Evolutionary conservation across 2,888 invertebrate genomes (phyloP).

Genomic region (Drosophila nigritarsus): DNA sequence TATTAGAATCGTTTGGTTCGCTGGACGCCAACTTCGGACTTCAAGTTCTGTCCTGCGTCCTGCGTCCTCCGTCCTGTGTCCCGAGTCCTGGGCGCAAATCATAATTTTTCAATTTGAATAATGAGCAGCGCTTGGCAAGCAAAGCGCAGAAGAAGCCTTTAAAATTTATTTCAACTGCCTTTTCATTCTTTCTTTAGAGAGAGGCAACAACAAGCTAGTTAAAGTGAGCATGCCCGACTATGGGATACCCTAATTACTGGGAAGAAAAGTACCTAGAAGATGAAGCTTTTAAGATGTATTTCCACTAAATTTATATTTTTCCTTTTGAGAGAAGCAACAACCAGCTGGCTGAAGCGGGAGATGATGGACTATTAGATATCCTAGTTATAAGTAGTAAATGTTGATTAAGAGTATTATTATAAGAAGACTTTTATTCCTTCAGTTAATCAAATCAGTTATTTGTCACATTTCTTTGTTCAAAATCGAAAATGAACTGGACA

Average conservation of each 20-base stretch:
- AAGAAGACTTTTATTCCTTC: background rate
- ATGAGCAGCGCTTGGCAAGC: constrained; percentile 62
- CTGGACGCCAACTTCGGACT: constrained; percentile 59
- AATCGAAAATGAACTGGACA: background rate
- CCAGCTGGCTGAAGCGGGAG: background rate
- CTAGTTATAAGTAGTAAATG: background rate
- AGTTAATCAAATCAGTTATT: background rate
- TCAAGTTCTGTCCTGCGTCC: constrained; percentile 34
- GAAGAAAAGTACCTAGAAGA: background rate
- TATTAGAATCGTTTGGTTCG: constrained; percentile 70
- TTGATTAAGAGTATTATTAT: background rate
- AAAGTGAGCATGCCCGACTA: background rate
- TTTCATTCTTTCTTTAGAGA: constrained; percentile 32
- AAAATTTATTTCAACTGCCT: constrained; percentile 72
- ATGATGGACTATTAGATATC: background rate
- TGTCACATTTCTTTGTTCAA: no score
- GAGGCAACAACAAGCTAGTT: background rate
- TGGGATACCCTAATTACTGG: constrained; percentile 17
- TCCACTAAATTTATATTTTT: background rate
- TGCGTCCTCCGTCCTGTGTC: constrained; percentile 13
- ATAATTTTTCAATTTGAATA: constrained; percentile 80
- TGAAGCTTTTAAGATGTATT: background rate
- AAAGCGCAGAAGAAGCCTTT: constrained; percentile 65
- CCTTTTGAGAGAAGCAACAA: background rate
- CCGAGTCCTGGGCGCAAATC: constrained; percentile 64